A percentile compares a stretch with the other conserved stretches of the same genome.
These are phyloP conservation scores for Neopelma chrysocephalum DNA, from an alignment of 2,797 vertebrate species.

Conservation along the genomic window DNA sequence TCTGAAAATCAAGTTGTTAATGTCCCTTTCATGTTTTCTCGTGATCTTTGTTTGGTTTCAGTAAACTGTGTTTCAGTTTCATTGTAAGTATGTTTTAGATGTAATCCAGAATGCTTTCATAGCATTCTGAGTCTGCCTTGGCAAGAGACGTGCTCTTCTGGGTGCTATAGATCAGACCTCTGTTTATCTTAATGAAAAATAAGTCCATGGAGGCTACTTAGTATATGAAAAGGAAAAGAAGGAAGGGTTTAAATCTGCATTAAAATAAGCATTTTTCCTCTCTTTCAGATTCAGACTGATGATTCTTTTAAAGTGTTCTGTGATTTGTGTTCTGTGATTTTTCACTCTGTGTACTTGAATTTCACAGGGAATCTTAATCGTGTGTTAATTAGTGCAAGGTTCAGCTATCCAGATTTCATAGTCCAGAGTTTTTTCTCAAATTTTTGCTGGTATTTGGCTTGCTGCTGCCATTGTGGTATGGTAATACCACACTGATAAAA, in stretches of 20 bases:
- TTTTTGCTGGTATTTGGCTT: neutral
- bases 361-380: neutral
- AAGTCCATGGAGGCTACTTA: neutral
- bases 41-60: neutral
- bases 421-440: neutral
- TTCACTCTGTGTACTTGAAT: neutral
- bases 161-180: constrained; percentile 6
- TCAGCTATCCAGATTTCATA: neutral
- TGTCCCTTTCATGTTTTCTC: neutral
- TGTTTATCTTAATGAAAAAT: constrained; percentile 15
- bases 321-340: too few species aligned
- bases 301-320: neutral
- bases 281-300: neutral
- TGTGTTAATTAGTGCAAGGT: neutral
- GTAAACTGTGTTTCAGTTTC: neutral
- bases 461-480: neutral
- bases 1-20: constrained; percentile 2
- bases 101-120: neutral
- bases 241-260: neutral
- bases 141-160: neutral
- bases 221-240: neutral
- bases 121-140: neutral
- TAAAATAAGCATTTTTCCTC: neutral
- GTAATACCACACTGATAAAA: neutral
- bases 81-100: neutral